Base-by-base conservation (phyloP, 2,797 vertebrate species). In the Bryconaethiops microstoma region DNA sequence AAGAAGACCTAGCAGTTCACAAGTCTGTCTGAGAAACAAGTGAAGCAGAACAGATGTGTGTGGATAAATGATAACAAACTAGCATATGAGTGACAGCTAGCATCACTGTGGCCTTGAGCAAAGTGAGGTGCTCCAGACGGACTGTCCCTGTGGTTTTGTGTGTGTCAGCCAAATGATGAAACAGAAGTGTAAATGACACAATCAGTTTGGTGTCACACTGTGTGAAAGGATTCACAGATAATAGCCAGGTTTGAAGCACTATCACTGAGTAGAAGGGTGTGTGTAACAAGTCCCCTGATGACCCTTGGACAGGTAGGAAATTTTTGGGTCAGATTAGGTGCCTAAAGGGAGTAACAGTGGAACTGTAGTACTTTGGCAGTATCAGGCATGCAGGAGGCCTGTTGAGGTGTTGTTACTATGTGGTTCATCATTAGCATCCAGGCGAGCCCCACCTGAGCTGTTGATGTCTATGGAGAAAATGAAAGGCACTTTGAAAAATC, bases 181-280 rank as follows among this genome's bases (percentile, higher is more conserved):
- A 80, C 62, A 35, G 21, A 23, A 68, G 78, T 60, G 57, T 70
- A 76, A 81, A 81, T 77, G 74, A 76, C 74, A 77, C 65, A 23
- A 77, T 62, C 55, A 50, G 55, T 59, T 62, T 70, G 57, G 73
- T 29, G 64, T 29, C 57, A 64, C 65, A 25, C 7, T 68, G 40
- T 68, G 40, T 1, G 39, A 60, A 17, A 80, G 78, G 40, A 74
- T 52, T 39, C 71, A 54, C 4, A 12, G 63, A 67, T 25, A 62
- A 39, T n/a, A 69, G 74, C 52, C 74, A 59, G 21, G 78, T 74
- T 75, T 13, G 19, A 75, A 74, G 72, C 57, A 50, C 70, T 79
- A 39, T 79, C 50, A 79, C 50, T 50, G 60, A 79, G 55, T n/a
- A 10, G 29, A 79, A 72, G 35, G 60, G 29, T 19, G 16, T 35